Evolutionary conservation across 2,797 vertebrate genomes (phyloP).

Genomic region (Microctenopoma stevenorrisi): DNA sequence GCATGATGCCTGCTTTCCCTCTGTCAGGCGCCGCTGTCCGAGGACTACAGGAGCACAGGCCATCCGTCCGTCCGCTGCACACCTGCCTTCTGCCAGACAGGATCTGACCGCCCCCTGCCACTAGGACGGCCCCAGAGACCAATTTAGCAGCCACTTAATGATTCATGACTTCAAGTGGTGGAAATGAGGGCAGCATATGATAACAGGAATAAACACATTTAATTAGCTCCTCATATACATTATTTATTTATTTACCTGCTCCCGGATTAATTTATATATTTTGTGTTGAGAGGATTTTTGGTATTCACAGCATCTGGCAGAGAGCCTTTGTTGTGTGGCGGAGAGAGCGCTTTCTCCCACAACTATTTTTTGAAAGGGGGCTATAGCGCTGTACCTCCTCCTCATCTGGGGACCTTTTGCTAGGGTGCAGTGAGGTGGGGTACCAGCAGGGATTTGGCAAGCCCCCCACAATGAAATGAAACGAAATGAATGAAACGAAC

Average conservation of each 20-base stretch:
- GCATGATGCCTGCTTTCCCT: constrained; percentile 86
- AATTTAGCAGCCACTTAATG: constrained; percentile 97
- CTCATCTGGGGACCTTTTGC: constrained; percentile 74
- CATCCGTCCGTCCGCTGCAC: constrained; percentile 84
- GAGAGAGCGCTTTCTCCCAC: constrained; percentile 58
- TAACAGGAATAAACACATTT: constrained; percentile 98
- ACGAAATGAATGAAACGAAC: constrained; percentile 57
- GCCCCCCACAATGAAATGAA: constrained; percentile 77
- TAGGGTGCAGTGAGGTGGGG: constrained; percentile 62
- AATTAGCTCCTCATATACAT: constrained; percentile 92
- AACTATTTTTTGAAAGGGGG: constrained; percentile 43
- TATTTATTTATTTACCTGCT: constrained; percentile 89
- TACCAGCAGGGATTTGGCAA: constrained; percentile 77
- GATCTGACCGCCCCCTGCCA: constrained; percentile 88
- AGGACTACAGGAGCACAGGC: constrained; percentile 78
- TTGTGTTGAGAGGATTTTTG: constrained; percentile 78
- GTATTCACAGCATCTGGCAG: constrained; percentile 86
- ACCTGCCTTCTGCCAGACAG: constrained; percentile 93
- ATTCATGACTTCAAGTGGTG: constrained; percentile 95
- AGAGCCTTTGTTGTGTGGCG: constrained; percentile 82
- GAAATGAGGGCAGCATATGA: constrained; percentile 93
- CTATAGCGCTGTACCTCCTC: constrained; percentile 63
- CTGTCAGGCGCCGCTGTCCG: constrained; percentile 77
- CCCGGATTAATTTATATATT: constrained; percentile 87
- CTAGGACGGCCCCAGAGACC: constrained; percentile 89